phyloP scores from a whole-genome alignment of 2,797 vertebrate genomes.

The Gymnopithys bicolor region DNA sequence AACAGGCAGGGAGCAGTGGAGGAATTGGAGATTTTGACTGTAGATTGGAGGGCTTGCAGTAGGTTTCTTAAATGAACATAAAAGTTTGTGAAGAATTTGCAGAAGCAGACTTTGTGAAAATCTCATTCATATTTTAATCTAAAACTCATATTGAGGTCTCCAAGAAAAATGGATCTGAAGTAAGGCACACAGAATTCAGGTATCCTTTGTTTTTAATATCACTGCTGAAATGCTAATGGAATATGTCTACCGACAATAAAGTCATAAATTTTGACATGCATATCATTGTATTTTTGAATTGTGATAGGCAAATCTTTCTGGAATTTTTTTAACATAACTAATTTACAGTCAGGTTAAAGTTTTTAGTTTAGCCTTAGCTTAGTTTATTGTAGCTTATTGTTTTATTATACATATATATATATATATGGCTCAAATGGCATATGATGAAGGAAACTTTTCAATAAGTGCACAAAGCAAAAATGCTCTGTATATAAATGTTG shows the following conservation, averaged over 20 bases:
- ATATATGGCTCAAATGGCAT: background rate
- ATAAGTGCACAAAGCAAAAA: background rate
- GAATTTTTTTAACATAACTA: background rate
- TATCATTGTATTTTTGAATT: background rate
- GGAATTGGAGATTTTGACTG: background rate
- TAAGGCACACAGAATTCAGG: background rate
- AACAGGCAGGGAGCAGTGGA: background rate
- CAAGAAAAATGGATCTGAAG: background rate
- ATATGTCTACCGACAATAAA: background rate
- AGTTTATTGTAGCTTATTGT: rapidly evolving
- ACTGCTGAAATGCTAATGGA: background rate
- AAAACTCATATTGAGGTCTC: background rate
- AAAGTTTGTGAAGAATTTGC: background rate
- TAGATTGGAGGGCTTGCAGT: background rate
- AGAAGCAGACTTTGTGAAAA: background rate
- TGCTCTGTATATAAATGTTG: background rate
- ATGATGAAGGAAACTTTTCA: background rate
- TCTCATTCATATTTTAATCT: background rate
- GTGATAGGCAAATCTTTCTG: background rate
- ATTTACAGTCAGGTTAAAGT: background rate
- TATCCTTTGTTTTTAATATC: background rate
- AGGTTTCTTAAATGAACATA: background rate
- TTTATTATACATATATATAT: background rate
- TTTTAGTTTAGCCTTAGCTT: background rate
- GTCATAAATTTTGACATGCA: background rate